A percentile compares a stretch with the other conserved stretches of the same genome.
phyloP scores from a whole-genome alignment of 2,888 invertebrate genomes.

The Drosophila aldrichi region DNA sequence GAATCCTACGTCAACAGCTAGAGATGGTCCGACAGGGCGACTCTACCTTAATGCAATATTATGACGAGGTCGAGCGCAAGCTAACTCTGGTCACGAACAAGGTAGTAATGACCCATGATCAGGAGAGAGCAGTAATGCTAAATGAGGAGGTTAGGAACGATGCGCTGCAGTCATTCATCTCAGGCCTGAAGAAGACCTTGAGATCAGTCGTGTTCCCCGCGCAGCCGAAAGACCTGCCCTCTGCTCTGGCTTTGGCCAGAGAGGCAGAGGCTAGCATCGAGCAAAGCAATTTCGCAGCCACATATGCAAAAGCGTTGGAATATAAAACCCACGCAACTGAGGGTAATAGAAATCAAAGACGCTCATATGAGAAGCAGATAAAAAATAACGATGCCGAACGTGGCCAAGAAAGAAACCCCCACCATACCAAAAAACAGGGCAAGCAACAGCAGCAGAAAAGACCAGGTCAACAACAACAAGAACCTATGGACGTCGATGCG shows the following conservation, averaged over 20 bases:
- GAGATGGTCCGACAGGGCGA: too few species aligned
- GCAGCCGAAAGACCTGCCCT: constrained; percentile 2
- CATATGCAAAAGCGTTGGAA: too few species aligned
- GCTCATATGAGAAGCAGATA: background rate
- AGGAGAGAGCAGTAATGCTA: background rate
- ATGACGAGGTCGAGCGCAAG: too few species aligned
- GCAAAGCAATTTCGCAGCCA: too few species aligned
- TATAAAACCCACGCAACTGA: too few species aligned
- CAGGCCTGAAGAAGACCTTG: background rate
- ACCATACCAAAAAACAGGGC: background rate
- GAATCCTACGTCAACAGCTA: background rate
- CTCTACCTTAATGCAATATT: too few species aligned
- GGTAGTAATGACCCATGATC: background rate
- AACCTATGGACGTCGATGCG: background rate
- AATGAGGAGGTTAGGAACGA: constrained; percentile 3
- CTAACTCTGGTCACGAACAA: constrained; percentile 6
- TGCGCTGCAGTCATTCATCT: background rate
- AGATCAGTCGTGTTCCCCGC: constrained; percentile 1
- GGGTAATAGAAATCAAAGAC: background rate
- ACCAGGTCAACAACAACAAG: background rate
- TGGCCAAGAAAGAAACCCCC: background rate
- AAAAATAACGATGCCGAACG: background rate
- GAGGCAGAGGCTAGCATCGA: too few species aligned
- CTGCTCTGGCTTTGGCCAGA: background rate
- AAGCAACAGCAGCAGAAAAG: background rate